phyloP scores from a whole-genome alignment of 2,797 vertebrate species.

The Geranospiza caerulescens region DNA sequence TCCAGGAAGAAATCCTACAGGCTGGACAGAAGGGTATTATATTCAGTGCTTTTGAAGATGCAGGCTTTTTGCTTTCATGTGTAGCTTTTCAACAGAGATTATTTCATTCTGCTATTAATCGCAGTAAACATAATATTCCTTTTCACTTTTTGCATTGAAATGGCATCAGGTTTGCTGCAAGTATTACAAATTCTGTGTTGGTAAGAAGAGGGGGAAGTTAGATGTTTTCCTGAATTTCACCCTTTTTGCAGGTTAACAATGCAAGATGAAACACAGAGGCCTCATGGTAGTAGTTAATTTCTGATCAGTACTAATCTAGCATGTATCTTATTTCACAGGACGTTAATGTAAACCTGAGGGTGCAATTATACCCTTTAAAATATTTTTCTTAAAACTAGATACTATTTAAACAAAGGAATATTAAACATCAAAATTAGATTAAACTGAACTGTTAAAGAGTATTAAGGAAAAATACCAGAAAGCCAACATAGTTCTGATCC shows the following conservation, averaged over 20 bases:
- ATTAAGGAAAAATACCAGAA: conserved; percentile 4
- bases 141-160: neutral
- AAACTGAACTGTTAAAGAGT: neutral
- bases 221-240: neutral
- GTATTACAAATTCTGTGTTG: neutral
- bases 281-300: conserved; percentile 1
- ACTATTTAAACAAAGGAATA: conserved; percentile 35
- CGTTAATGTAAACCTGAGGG: neutral
- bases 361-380: conserved; percentile 37
- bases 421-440: conserved; percentile 42
- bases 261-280: neutral
- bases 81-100: neutral
- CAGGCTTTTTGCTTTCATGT: neutral
- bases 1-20: neutral
- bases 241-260: neutral
- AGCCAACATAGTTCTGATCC: neutral
- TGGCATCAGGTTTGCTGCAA: neutral
- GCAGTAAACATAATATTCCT: neutral
- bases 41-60: neutral
- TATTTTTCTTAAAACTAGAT: conserved; percentile 51
- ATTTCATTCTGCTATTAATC: neutral
- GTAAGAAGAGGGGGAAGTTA: neutral
- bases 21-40: neutral
- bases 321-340: conserved; percentile 42
- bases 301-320: conserved; percentile 38